Base-by-base conservation (phyloP, 2,797 vertebrate genomes). In the Basileuterus tristriatus region DNA sequence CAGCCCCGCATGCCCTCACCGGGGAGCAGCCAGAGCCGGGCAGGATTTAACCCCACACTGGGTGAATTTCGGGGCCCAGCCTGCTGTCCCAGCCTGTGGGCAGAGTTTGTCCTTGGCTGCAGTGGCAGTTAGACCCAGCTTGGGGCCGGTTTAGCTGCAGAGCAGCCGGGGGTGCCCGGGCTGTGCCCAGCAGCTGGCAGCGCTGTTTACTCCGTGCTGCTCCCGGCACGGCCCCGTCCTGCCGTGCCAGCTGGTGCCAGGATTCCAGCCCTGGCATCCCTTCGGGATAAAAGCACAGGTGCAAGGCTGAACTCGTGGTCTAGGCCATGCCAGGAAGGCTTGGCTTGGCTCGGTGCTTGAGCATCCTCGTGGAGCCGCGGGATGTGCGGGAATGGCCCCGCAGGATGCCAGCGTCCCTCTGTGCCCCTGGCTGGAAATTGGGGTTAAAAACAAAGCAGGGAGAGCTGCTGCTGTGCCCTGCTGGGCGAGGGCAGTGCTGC, bases 351-450 rank as follows among this genome's bases (percentile, higher is more conserved):
- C 1, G 47, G 9, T 23, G 47, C 69, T 6, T 30, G 63, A 82
- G 43, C 50, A 5, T 8, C 69, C 49, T 22, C 13, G 0, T 1
- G 4, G 13, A 29, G 22, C 17, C 27, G 0, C 1, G 15, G 13
- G 12, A 36, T 2, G 10, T 4, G 1, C 5, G 4, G 56, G 63
- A 47, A 67, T n/a, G 0, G 6, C 7, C 21, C 2, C 0, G 6
- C 0, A 0, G 59, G 49, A 11, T 37, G 2, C 1, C 6, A 0
- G 1, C 1, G 0, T 24, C 43, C 46, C 23, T 27, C 11, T 0
- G 3, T 75, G 41, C 26, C 30, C 17, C 11, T 49, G 36, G 29
- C 9, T 0, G 20, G 53, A 13, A 43, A 4, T 0, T 50, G 0
- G 19, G n/a, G 23, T 70, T 30, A 3, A 4, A 27, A 69, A 29